Conservation (phyloP, 2,888 invertebrate species). For the Nematopogon swammerdamellus region DNA sequence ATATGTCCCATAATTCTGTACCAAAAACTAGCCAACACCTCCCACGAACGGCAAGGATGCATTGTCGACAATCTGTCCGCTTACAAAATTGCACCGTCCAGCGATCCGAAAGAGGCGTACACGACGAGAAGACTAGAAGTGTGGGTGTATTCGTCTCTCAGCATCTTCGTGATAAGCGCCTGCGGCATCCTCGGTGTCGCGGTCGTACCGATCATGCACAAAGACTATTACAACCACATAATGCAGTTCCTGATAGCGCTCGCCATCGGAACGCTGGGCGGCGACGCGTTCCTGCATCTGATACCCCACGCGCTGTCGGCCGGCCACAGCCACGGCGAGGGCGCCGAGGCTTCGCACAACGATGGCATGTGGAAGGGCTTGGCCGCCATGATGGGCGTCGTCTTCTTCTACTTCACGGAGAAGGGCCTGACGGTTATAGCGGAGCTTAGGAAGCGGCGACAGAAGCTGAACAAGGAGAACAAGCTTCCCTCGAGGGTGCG, state of each 20-base stretch:
- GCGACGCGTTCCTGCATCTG: slow-evolving; percentile 89
- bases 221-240: slow-evolving; percentile 82
- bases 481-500: slow-evolving; percentile 65
- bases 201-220: slow-evolving; percentile 89
- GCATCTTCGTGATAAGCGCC: slow-evolving; percentile 81
- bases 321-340: slow-evolving; percentile 16
- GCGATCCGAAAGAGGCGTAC: slow-evolving; percentile 21
- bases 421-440: slow-evolving; percentile 74
- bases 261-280: slow-evolving; percentile 88
- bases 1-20: slow-evolving; percentile 68
- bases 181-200: slow-evolving; percentile 86
- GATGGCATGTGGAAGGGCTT: slow-evolving; percentile 84
- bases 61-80: slow-evolving; percentile 34
- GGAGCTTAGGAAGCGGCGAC: slow-evolving; percentile 75
- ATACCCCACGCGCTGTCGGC: slow-evolving; percentile 76
- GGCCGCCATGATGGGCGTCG: slow-evolving; percentile 76
- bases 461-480: slow-evolving; percentile 64
- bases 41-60: slow-evolving; percentile 54
- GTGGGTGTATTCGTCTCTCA: slow-evolving; percentile 80
- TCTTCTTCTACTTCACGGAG: slow-evolving; percentile 88
- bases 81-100: slow-evolving; percentile 12
- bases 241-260: slow-evolving; percentile 90
- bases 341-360: slow-evolving; percentile 47
- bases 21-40: slow-evolving; percentile 57
- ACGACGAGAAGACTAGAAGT: slow-evolving; percentile 51